phyloP scores from a whole-genome alignment of 2,797 vertebrate species.

The Rallus crepitans region DNA sequence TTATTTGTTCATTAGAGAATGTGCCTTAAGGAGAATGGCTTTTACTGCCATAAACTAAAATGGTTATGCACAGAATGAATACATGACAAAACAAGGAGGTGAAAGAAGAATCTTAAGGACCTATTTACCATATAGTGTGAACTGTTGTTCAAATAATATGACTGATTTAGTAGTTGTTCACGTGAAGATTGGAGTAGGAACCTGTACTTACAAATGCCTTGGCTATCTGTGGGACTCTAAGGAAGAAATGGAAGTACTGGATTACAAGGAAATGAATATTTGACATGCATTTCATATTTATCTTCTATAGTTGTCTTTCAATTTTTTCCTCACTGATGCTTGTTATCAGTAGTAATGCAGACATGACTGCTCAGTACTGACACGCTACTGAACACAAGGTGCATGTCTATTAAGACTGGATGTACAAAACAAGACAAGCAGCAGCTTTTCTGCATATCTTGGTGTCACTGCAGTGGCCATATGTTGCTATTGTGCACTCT shows the following conservation, averaged over 20 bases:
- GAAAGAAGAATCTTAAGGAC: neutral
- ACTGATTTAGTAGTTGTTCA: neutral
- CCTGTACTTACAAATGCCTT: neutral
- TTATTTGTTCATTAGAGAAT: slow-evolving; percentile 50
- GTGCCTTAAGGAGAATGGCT: slow-evolving; percentile 43
- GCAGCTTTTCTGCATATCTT: neutral
- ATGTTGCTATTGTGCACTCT: neutral
- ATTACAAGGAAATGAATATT: slow-evolving; percentile 25
- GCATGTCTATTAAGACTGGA: neutral
- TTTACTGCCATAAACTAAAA: slow-evolving; percentile 49
- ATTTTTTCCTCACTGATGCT: neutral
- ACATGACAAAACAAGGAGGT: neutral
- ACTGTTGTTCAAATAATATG: neutral
- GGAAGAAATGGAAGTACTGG: neutral
- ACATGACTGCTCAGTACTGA: neutral
- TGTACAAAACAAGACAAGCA: neutral
- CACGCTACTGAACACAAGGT: neutral
- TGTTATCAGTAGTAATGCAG: slow-evolving; percentile 44
- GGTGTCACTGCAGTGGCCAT: neutral
- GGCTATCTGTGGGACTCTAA: neutral
- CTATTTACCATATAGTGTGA: neutral
- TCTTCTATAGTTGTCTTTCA: neutral
- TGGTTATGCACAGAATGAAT: slow-evolving; percentile 18
- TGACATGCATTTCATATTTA: neutral
- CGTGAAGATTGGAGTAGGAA: neutral